Percentiles rank a stretch among this genome's conserved stretches.
Evolutionary conservation across 2,797 vertebrate species (phyloP).

Genomic region (Rhinella marina): DNA sequence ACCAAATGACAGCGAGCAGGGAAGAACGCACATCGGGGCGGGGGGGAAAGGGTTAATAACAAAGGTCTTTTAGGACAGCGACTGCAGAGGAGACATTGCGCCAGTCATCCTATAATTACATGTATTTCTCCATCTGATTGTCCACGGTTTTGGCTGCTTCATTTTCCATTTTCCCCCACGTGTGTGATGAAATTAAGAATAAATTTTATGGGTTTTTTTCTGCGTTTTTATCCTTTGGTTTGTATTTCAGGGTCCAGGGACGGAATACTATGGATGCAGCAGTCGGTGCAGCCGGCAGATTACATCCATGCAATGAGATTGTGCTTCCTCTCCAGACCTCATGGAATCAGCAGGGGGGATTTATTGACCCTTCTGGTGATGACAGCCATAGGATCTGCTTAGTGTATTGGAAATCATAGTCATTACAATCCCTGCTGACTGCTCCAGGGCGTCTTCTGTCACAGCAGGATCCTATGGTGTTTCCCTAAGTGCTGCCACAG

Average conservation of each 20-base stretch:
- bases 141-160: slow-evolving; percentile 73
- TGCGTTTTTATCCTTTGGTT: neutral
- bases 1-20: slow-evolving; percentile 55
- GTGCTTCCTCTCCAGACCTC: slow-evolving; percentile 14
- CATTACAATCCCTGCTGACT: slow-evolving; percentile 28
- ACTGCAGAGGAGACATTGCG: neutral
- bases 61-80: neutral
- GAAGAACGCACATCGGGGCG: neutral
- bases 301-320: slow-evolving; percentile 1
- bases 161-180: slow-evolving; percentile 68
- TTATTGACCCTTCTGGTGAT: slow-evolving; percentile 20
- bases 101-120: slow-evolving; percentile 66
- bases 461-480: neutral
- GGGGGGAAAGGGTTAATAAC: neutral
- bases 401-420: slow-evolving; percentile 1
- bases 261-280: slow-evolving; percentile 9
- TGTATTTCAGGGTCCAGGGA: neutral
- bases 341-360: slow-evolving; percentile 23
- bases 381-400: neutral
- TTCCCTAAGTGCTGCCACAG: neutral
- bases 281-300: slow-evolving; percentile 1
- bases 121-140: slow-evolving; percentile 75
- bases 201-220: neutral
- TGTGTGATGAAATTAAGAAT: neutral
- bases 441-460: slow-evolving; percentile 17